These are phyloP conservation scores for Tamias sibiricus DNA, from an alignment of 2,113 vertebrate genomes.

Conservation along the genomic window DNA sequence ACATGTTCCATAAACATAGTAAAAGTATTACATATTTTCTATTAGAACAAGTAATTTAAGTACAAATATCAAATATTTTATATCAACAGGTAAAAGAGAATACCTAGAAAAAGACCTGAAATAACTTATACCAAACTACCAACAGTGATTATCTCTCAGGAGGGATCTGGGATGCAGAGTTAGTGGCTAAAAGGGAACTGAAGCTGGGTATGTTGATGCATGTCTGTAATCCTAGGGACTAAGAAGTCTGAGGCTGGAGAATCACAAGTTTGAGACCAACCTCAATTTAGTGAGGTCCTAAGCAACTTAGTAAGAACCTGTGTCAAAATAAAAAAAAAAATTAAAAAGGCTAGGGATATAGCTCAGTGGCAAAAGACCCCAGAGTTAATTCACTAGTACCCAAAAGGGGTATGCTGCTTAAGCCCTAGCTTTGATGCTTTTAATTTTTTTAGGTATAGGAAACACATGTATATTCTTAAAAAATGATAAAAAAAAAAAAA, in stretches of 20 bases:
- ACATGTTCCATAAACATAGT: background rate
- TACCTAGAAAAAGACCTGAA: background rate
- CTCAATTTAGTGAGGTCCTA: background rate
- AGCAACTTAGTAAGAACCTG: background rate
- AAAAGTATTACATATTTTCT: background rate
- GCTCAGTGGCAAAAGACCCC: background rate
- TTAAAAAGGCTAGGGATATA: background rate
- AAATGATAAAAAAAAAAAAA: background rate
- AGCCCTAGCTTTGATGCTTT: background rate
- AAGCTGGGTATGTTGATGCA: background rate
- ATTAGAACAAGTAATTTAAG: constrained; percentile 19
- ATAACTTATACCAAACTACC: background rate
- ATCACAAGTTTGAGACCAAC: background rate
- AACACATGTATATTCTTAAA: background rate
- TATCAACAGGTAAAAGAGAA: background rate
- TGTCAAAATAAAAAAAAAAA: background rate
- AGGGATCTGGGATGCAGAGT: background rate
- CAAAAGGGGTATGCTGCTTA: background rate
- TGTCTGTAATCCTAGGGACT: background rate
- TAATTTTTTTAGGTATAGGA: background rate
- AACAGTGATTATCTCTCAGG: background rate
- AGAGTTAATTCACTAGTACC: background rate
- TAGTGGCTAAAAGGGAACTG: background rate
- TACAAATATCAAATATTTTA: constrained; percentile 15
- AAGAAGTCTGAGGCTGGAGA: background rate